Base-by-base conservation (phyloP, 2,113 vertebrate species). In the Pholis gunnellus region DNA sequence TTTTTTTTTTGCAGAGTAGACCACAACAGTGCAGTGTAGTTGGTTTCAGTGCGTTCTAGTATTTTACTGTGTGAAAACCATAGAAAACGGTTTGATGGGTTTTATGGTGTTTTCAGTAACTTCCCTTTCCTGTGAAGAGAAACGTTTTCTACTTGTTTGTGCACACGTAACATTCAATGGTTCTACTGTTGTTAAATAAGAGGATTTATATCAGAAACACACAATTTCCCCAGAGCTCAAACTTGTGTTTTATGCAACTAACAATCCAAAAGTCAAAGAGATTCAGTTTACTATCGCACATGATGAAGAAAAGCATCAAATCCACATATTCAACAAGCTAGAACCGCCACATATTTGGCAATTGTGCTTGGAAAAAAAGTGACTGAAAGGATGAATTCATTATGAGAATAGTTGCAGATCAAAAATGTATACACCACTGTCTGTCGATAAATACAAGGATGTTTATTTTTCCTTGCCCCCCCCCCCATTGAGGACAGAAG, bases 401-500 rank as follows among this genome's bases (percentile, higher is more conserved):
- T 9, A 46, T 44, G 18, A 31, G 7, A 76, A 29, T 31, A 44
- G 18, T 44, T 44, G n/a, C 14, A 38, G 5, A 31, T 31, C 29
- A 31, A 7, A 10, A 81, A 13, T 25, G 42, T 9, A 79, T 36
- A 4, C 59, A 60, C 60, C 57, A 46, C 5, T 66, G 20, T 73
- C 25, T 15, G 5, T 17, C 57, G 59, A 82, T 78, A 17, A 36
- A 65, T 64, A 70, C 29, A 34, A 36, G 61, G 38, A 75, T 71
- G 56, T 82, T 84, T 83, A 56, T 48, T 76, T 72, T 66, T 69
- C 60, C 75, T 75, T 13, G 46, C 67, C 20, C 27, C 20, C 50
- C 29, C 61, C 44, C 14, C 64, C 73, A 67, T 81, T 89, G 71
- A 83, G 31, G 71, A 44, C 68, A 85, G 83, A 87, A 46, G 65